Base-by-base conservation (phyloP, 2,113 vertebrate genomes). In the Madoqua kirkii region DNA sequence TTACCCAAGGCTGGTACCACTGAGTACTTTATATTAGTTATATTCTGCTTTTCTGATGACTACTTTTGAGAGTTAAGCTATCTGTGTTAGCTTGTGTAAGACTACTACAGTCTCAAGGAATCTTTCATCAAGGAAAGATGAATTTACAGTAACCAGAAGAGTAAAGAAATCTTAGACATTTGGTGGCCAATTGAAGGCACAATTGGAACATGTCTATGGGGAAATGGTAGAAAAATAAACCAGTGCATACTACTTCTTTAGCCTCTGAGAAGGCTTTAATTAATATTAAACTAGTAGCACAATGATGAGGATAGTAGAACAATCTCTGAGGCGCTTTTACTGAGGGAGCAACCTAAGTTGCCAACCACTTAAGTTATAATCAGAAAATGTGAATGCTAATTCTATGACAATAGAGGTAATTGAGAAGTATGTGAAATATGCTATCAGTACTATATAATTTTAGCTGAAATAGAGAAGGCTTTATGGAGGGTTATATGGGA, bases 1-100 rank as follows among this genome's bases (percentile, higher is more conserved):
- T 89, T 86, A 82, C 83, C 48, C 52, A 89, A 84, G 87, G 33
- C 74, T 67, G 6, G 25, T 82, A 40, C 13, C 76, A 14, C 62
- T 40, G 9, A 12, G 29, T 74, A 59, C 33, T 90, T 93, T 76
- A 59, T 29, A 31, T 59, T 52, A 81, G 50, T 86, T 86, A 57
- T 29, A 31, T 55, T 96, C 55, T 95, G 48, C 54, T 90, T 87
- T 92, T 97, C 27, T 96, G 81, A 76, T 81, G 54, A 82, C 52
- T 95, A 67, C 15, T 52, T 91, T 86, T 76, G 83, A 93, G 54
- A 93, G 36, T 89, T 87, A 93, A 90, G 59, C 78, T 81, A 15
- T 54, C 55, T 81, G 1, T 76, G 9, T 89, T 84, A 78, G 36
- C 33, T 92, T 96, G 23, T 5, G 0, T 96, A 87, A 91, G 43